Base-by-base conservation (phyloP, 2,888 invertebrate species). In the Acanthosoma haemorrhoidale region DNA sequence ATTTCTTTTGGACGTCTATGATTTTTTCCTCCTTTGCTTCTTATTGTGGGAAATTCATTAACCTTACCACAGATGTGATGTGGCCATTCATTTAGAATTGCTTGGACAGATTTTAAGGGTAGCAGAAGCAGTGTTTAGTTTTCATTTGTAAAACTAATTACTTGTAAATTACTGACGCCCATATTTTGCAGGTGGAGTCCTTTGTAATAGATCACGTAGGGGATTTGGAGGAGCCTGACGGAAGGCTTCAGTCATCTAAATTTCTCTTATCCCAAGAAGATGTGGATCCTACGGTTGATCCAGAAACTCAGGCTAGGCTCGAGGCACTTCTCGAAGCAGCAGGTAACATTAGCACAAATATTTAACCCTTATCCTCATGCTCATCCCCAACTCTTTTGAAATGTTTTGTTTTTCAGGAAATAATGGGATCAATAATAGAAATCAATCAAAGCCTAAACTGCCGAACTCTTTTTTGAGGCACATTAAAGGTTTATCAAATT, bases 251-350 rank as follows among this genome's bases (percentile, higher is more conserved):
- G 77, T 83, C 85, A 72, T 84, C 85, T 58, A 87, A 87, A 78
- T 88, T 87, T 80, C 80, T 88, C 74, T 80, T 88, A 75, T 83
- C 83, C 76, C 81, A 82, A 76, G 82, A 83, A 76, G 85, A 83
- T 79, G 84, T 86, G 59, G 88, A 89, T 77, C 82, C 87, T 77
- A 84, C 88, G 60, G 89, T 89, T 73, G 89, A 90, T 80, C 91
- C 91, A 58, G 92, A 93, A 80, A 93, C 94, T 77, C 93, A 94
- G 81, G 92, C 92, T 66, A 84, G 94, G 76, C 86, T 97, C 72
- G 94, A 95, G 83, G 94, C 95, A 75, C 85, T 97, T 75, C 86
- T 96, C 75, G 94, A 96, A 84, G 96, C 94, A 78, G 96, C 96
- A 79, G 92, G 87, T 87, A 51, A 51, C 51, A 21, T 51, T 51